phyloP scores from a whole-genome alignment of 1,140 invertebrate genomes.

The Camponotus floridanus region DNA sequence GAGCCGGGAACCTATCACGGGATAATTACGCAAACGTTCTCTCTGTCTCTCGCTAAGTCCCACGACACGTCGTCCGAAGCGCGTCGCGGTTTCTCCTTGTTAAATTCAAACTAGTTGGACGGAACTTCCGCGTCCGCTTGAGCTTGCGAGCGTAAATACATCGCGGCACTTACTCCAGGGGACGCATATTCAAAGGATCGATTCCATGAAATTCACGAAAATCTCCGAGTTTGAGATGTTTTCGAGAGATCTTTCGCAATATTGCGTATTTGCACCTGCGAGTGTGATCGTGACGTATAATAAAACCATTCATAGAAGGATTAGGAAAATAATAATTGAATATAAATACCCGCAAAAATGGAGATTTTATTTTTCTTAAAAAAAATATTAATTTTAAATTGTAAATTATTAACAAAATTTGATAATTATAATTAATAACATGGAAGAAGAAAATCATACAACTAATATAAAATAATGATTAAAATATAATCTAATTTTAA shows the following conservation, averaged over 20 bases:
- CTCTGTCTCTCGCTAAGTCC: conserved; percentile 35
- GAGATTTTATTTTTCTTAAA: no score
- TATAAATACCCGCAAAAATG: no score
- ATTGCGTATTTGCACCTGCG: neutral
- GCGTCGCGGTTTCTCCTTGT: conserved; percentile 68
- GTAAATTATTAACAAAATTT: no score
- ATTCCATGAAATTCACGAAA: conserved; percentile 42
- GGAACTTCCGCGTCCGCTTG: conserved; percentile 63
- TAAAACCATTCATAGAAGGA: neutral
- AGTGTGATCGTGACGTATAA: neutral
- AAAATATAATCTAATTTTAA: neutral
- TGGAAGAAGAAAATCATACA: no score
- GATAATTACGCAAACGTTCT: conserved; percentile 61
- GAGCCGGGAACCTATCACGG: conserved; percentile 41
- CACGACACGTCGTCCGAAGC: conserved; percentile 36
- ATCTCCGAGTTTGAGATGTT: neutral
- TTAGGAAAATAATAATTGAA: neutral
- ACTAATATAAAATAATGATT: no score
- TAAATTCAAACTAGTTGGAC: conserved; percentile 74
- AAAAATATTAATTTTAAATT: no score
- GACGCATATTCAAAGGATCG: conserved; percentile 68
- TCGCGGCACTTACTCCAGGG: conserved; percentile 60
- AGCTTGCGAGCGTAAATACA: conserved; percentile 74
- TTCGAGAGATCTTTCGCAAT: neutral
- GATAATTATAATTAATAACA: neutral